Conservation (phyloP, 2,113 vertebrate species). For the Megalops atlanticus region DNA sequence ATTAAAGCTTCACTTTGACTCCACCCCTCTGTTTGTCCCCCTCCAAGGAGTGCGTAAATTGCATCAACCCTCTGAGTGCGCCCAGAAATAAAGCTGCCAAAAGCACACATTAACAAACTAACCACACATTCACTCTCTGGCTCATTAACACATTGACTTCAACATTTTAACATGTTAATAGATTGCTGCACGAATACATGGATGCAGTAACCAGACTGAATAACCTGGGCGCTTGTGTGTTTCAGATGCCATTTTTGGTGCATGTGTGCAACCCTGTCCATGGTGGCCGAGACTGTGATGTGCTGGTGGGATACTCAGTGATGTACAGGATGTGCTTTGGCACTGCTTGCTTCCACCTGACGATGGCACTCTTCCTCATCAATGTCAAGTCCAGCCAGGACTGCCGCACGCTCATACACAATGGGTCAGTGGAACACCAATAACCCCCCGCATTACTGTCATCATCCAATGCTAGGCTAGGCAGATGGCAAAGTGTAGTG, state of each 20-base stretch:
- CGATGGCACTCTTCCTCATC: constrained; percentile 82
- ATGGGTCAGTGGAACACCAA: constrained; percentile 76
- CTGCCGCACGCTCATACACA: constrained; percentile 81
- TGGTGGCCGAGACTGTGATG: constrained; percentile 77
- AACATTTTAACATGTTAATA: no score
- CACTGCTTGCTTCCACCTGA: constrained; percentile 89
- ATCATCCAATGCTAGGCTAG: neutral
- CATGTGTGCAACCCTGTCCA: constrained; percentile 79
- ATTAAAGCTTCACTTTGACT: no score
- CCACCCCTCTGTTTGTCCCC: no score
- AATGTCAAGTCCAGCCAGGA: constrained; percentile 86
- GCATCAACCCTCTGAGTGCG: neutral
- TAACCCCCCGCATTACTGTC: neutral
- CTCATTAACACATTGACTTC: no score
- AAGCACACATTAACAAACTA: no score
- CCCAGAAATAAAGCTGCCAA: no score
- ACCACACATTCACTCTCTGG: no score
- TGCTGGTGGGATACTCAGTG: constrained; percentile 84
- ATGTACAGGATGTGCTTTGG: constrained; percentile 90
- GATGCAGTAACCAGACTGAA: no score
- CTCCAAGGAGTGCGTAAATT: neutral
- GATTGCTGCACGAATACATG: no score
- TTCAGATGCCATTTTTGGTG: constrained; percentile 85
- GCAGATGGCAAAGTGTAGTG: no score
- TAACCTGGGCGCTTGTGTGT: constrained; percentile 15